Evolutionary conservation across 2,797 vertebrate genomes (phyloP).

Genomic region (Carcharodon carcharias): DNA sequence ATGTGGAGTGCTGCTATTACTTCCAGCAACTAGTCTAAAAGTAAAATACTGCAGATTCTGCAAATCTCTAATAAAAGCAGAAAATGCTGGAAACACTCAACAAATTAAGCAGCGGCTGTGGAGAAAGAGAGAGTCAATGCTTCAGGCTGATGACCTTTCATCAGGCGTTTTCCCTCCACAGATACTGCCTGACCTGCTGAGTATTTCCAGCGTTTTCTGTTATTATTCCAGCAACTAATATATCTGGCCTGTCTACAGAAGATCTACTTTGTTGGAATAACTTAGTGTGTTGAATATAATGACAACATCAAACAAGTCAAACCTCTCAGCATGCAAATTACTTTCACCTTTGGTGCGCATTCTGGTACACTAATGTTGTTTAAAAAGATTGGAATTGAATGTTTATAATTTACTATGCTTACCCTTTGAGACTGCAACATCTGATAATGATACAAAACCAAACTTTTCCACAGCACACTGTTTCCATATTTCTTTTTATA

Average conservation of each 20-base stretch:
- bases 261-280: neutral
- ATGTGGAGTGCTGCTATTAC: neutral
- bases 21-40: neutral
- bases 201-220: neutral
- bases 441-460: neutral
- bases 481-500: neutral
- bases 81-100: neutral
- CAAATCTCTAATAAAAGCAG: neutral
- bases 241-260: neutral
- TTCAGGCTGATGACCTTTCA: neutral
- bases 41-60: neutral
- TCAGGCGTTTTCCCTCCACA: neutral
- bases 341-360: neutral
- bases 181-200: neutral
- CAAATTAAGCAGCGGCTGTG: neutral
- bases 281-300: neutral
- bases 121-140: neutral
- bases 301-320: neutral
- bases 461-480: neutral
- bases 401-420: neutral
- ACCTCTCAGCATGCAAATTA: neutral
- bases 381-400: neutral
- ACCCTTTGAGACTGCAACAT: neutral
- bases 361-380: neutral
- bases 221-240: neutral